Evolutionary conservation across 2,888 invertebrate species (phyloP).

Genomic region (Drosophila nr. fundita): DNA sequence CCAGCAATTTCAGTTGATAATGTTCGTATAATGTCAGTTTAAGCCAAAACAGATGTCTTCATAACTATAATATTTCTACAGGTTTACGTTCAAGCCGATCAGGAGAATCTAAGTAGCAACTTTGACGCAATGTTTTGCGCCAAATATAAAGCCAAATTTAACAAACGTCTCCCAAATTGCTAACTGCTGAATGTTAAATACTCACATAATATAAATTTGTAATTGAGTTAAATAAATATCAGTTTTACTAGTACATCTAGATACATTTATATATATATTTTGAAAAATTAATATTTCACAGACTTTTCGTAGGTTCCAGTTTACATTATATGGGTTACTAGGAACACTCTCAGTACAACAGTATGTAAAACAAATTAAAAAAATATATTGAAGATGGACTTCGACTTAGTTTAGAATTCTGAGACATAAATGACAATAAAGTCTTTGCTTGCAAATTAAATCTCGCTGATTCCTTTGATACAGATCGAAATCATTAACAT

Average conservation of each 20-base stretch:
- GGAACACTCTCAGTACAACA: not conserved
- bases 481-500: not conserved
- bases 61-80: conserved; percentile 6
- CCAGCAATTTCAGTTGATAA: conserved; percentile 80
- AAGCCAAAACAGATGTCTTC: not conserved
- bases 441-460: not conserved
- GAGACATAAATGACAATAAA: not conserved
- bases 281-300: conserved; percentile 5
- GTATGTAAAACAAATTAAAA: not conserved
- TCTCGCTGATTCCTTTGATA: not conserved
- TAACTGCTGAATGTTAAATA: not conserved
- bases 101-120: conserved; percentile 15
- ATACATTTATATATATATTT: conserved; percentile 10
- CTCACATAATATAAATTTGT: not conserved
- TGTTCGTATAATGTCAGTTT: conserved; percentile 61
- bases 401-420: not conserved
- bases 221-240: not conserved
- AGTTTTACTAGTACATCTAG: not conserved
- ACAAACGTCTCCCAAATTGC: conserved; percentile 3
- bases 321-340: not conserved
- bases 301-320: not conserved
- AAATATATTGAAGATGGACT: not conserved
- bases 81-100: conserved; percentile 35
- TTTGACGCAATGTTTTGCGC: conserved; percentile 56
- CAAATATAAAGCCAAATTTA: conserved; percentile 50